Percentiles rank a stretch among this genome's conserved stretches.
These are phyloP conservation scores for Drosophila murphyi DNA, from an alignment of 1,140 invertebrate genomes.

Conservation along the genomic window DNA sequence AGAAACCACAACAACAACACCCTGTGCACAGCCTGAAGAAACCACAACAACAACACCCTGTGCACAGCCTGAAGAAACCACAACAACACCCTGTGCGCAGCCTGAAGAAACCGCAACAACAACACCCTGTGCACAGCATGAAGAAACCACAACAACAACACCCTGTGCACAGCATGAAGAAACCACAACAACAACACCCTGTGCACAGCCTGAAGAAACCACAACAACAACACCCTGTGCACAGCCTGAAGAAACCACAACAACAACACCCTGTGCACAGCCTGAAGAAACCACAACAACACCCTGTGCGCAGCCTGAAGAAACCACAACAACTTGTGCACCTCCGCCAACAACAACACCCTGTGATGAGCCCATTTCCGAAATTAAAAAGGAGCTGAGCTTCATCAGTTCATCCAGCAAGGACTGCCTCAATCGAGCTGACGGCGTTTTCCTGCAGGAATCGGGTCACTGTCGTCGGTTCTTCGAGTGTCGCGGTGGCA, in stretches of 20 bases:
- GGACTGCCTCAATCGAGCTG: slow-evolving; percentile 22
- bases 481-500: slow-evolving; percentile 46
- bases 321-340: not conserved
- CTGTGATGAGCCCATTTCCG: not conserved
- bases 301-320: not conserved
- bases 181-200: too few species aligned
- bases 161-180: too few species aligned
- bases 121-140: too few species aligned
- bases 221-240: too few species aligned
- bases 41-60: too few species aligned
- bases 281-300: not conserved
- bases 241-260: too few species aligned
- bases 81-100: not conserved
- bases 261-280: too few species aligned
- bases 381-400: not conserved
- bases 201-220: too few species aligned
- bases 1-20: too few species aligned
- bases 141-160: too few species aligned
- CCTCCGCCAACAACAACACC: slow-evolving; percentile 4
- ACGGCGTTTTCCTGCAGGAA: slow-evolving; percentile 50
- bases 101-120: too few species aligned
- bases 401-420: slow-evolving; percentile 12
- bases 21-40: too few species aligned
- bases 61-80: not conserved
- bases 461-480: slow-evolving; percentile 52